A percentile compares a stretch with the other conserved stretches of the same genome.
phyloP scores from a whole-genome alignment of 2,797 vertebrate species.

The Triplophysa yarkandensis region DNA sequence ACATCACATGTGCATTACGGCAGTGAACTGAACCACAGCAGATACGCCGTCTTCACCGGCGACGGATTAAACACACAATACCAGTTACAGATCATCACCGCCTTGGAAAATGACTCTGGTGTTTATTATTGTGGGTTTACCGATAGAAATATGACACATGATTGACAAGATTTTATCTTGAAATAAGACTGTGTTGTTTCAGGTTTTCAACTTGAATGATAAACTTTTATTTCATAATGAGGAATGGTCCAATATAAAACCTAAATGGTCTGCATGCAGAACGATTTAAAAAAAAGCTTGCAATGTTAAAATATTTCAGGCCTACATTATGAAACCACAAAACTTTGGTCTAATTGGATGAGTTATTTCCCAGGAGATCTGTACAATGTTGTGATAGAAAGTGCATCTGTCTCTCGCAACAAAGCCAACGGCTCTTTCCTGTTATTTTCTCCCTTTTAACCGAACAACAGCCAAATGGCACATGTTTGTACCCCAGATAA shows the following conservation, averaged over 20 bases:
- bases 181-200: no score
- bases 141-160: neutral
- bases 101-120: constrained; percentile 50
- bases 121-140: constrained; percentile 59
- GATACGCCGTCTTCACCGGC: constrained; percentile 41
- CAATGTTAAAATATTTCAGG: constrained; percentile 13
- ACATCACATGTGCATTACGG: constrained; percentile 46
- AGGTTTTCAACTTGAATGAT: no score
- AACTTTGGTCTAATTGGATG: constrained; percentile 34
- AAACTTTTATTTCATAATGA: no score
- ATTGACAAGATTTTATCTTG: neutral
- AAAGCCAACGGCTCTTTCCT: constrained; percentile 59
- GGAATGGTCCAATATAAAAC: no score
- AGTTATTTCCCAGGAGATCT: constrained; percentile 36
- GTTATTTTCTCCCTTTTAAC: constrained; percentile 59
- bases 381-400: constrained; percentile 29
- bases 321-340: constrained; percentile 11
- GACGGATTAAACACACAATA: neutral
- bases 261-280: neutral
- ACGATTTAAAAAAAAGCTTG: no score
- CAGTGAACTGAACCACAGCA: constrained; percentile 33
- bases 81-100: constrained; percentile 47
- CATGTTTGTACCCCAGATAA: constrained; percentile 51
- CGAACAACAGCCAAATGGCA: constrained; percentile 57
- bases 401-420: constrained; percentile 41